Conservation (phyloP, 2,113 vertebrate genomes). For the Aspidoscelis tigris region DNA sequence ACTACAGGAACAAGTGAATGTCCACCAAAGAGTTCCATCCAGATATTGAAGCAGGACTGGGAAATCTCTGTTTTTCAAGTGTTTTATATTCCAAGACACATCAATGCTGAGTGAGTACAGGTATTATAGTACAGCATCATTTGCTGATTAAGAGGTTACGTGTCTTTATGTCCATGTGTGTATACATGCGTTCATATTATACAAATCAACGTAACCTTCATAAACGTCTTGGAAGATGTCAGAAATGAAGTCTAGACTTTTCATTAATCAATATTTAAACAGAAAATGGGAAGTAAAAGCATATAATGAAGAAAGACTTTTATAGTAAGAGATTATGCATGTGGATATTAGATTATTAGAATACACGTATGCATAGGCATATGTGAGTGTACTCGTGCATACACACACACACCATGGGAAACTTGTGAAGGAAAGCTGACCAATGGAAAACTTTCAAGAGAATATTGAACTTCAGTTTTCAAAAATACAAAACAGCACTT, state of each 20-base stretch:
- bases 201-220: neutral
- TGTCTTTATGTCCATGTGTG: neutral
- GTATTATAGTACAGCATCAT: neutral
- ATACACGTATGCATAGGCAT: neutral
- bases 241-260: neutral
- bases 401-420: neutral
- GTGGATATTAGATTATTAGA: too few relatives aligned
- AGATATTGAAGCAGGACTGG: neutral
- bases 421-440: conserved; percentile 18
- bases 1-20: too few relatives aligned
- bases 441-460: conserved; percentile 25
- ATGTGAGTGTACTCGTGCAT: too few relatives aligned
- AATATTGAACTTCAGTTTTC: conserved; percentile 46
- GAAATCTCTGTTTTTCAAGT: neutral
- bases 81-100: too few relatives aligned
- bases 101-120: too few relatives aligned
- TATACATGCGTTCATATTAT: too few relatives aligned
- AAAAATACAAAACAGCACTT: conserved; percentile 45
- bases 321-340: neutral
- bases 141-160: neutral
- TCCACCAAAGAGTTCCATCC: neutral
- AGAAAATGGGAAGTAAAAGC: neutral
- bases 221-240: neutral
- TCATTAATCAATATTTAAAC: neutral
- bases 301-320: neutral